Evolutionary conservation across 2,797 vertebrate genomes (phyloP).

Genomic region (Cynodonichthys magdalenae): DNA sequence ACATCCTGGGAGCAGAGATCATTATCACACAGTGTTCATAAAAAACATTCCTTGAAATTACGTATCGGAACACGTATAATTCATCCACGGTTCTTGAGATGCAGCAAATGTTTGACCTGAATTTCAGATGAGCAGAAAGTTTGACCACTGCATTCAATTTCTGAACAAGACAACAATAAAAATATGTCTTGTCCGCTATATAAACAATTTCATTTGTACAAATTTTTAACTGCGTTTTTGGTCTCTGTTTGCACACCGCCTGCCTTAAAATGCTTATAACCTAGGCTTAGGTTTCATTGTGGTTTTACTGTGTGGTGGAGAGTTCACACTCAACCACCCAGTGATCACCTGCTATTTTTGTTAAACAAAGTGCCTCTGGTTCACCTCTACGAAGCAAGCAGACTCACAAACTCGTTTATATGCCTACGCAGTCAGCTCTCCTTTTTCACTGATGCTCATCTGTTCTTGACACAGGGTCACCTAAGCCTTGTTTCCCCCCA

Average conservation of each 20-base stretch:
- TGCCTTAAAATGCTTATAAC: slow-evolving; percentile 29
- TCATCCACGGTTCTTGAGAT: not conserved
- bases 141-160: not conserved
- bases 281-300: slow-evolving; percentile 46
- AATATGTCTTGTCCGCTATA: not conserved
- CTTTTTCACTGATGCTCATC: slow-evolving; percentile 3
- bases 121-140: not conserved
- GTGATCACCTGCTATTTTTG: slow-evolving; percentile 7
- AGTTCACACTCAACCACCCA: slow-evolving; percentile 18
- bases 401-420: not conserved
- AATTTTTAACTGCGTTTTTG: not conserved
- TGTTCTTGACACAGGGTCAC: slow-evolving; percentile 22
- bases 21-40: not conserved
- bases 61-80: slow-evolving; percentile 13
- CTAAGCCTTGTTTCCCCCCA: slow-evolving; percentile 26
- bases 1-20: not conserved
- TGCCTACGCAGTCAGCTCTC: not conserved
- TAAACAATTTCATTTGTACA: not conserved
- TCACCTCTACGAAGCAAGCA: slow-evolving; percentile 15
- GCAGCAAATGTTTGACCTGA: slow-evolving; percentile 6
- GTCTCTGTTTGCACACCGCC: slow-evolving; percentile 10
- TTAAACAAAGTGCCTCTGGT: slow-evolving; percentile 6
- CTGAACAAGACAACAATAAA: not conserved
- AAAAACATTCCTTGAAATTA: slow-evolving; percentile 5
- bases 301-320: slow-evolving; percentile 33